Conservation (phyloP, 2,888 invertebrate species). For the Plebejus argus region DNA sequence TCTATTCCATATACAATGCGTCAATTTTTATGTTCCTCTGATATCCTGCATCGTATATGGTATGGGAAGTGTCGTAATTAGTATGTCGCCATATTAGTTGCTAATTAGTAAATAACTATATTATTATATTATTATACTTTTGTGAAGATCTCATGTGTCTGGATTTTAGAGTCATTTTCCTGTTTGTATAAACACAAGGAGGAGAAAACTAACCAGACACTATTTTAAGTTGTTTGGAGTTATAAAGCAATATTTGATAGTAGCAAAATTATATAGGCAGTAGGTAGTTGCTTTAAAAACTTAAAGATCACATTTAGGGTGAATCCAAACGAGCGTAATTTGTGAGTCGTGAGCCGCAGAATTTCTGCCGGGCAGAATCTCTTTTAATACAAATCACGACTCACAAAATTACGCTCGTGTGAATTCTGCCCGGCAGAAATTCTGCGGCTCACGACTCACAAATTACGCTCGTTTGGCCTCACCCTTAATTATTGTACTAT, state of each 20-base stretch:
- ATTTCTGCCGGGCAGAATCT: too few relatives aligned
- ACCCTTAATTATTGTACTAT: too few relatives aligned
- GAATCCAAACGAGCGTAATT: too few relatives aligned
- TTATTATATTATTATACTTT: background rate
- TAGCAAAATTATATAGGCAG: background rate
- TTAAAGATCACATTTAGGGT: too few relatives aligned
- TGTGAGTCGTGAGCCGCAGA: too few relatives aligned
- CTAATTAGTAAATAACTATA: slow-evolving; percentile 8
- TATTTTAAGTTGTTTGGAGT: background rate
- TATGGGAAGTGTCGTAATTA: background rate
- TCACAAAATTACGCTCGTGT: too few relatives aligned
- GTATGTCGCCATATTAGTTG: background rate
- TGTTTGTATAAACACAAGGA: background rate
- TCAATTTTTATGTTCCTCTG: slow-evolving; percentile 10
- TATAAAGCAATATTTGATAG: background rate
- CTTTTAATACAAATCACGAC: too few relatives aligned
- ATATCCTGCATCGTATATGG: slow-evolving; percentile 1
- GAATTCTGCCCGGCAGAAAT: too few relatives aligned
- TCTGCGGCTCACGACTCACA: too few relatives aligned
- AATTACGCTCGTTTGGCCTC: too few relatives aligned
- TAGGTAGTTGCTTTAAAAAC: too few relatives aligned
- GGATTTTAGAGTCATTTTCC: background rate
- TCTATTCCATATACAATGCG: slow-evolving; percentile 11
- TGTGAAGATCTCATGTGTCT: background rate
- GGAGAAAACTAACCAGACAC: background rate